These are phyloP conservation scores for Cryptus armator DNA, from an alignment of 2,888 invertebrate genomes.

Conservation along the genomic window DNA sequence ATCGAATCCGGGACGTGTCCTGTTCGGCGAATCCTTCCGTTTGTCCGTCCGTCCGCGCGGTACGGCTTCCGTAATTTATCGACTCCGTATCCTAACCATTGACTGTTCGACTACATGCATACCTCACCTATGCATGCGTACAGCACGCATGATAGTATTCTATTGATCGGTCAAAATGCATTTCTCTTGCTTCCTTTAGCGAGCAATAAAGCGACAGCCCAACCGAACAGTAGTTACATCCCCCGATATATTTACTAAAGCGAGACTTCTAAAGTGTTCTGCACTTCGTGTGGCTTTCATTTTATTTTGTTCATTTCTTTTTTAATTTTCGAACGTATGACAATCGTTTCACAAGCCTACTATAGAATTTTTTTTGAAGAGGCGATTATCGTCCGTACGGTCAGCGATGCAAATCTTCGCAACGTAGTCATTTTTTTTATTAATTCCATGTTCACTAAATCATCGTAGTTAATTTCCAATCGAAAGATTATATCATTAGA, in stretches of 20 bases:
- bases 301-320: no score
- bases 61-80: constrained; percentile 58
- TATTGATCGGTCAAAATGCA: constrained; percentile 19
- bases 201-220: not conserved
- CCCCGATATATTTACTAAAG: not conserved
- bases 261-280: not conserved
- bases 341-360: no score
- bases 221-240: not conserved
- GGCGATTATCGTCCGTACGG: no score
- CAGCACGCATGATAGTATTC: constrained; percentile 6
- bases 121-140: not conserved
- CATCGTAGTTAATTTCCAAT: no score
- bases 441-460: no score
- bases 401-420: no score
- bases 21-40: constrained; percentile 55
- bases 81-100: constrained; percentile 35
- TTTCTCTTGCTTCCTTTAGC: constrained; percentile 11
- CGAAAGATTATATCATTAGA: no score
- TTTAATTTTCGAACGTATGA: no score
- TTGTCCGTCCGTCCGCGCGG: constrained; percentile 53
- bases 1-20: constrained; percentile 51
- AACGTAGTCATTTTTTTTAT: no score
- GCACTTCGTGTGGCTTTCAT: no score
- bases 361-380: no score
- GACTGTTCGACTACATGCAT: not conserved